Conservation (phyloP, 2,113 vertebrate species). For the Hippopotamus amphibius region DNA sequence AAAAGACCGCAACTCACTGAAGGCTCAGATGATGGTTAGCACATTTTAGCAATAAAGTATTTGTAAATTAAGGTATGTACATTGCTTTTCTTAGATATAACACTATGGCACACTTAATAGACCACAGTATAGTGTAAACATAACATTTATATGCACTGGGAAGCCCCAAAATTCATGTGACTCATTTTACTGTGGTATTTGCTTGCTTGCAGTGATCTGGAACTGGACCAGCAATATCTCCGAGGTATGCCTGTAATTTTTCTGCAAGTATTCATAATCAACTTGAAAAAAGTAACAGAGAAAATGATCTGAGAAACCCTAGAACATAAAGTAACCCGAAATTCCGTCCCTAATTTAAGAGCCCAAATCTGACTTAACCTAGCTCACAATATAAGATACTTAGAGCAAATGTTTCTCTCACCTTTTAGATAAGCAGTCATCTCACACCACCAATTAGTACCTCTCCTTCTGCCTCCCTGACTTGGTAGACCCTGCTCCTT, state of each 20-base stretch:
- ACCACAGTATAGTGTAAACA: not conserved
- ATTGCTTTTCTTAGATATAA: not conserved
- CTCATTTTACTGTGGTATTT: not conserved
- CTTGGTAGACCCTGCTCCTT: not conserved
- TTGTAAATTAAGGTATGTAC: not conserved
- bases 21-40: not conserved
- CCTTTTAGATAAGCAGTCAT: not conserved
- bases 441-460: not conserved
- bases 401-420: not conserved
- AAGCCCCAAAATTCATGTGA: not conserved
- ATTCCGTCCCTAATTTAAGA: not conserved
- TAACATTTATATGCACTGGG: not conserved
- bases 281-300: conserved; percentile 12
- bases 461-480: not conserved
- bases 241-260: not conserved
- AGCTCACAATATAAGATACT: not conserved
- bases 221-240: not conserved
- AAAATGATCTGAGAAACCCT: not conserved
- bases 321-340: not conserved
- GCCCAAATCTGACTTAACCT: not conserved
- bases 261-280: not conserved
- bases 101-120: not conserved
- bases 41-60: not conserved
- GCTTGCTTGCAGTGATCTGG: not conserved
- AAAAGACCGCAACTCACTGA: not conserved